Evolutionary conservation across 2,888 invertebrate genomes (phyloP).

Genomic region (Orthosia gothica): DNA sequence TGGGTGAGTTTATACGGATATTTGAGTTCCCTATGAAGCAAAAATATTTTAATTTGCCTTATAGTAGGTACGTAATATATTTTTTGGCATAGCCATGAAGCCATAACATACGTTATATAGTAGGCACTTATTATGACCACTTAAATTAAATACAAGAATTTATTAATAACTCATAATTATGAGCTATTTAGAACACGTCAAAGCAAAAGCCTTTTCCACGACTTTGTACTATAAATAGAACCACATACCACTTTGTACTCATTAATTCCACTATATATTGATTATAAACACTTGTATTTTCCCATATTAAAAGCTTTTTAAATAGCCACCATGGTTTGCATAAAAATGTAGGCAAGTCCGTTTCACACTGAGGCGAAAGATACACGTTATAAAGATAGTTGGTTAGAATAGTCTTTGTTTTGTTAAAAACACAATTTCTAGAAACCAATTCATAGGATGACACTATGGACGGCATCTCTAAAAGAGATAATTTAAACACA

Average conservation of each 20-base stretch:
- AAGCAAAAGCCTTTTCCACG: background rate
- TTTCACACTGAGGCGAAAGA: background rate
- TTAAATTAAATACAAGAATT: background rate
- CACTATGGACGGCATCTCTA: too few relatives aligned
- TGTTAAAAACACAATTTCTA: too few relatives aligned
- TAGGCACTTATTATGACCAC: background rate
- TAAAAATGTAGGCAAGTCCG: background rate
- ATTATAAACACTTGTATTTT: constrained; percentile 10
- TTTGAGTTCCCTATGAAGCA: too few relatives aligned
- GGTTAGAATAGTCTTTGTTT: too few relatives aligned
- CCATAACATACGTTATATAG: too few relatives aligned
- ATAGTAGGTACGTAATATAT: too few relatives aligned
- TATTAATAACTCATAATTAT: background rate
- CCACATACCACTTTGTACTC: background rate
- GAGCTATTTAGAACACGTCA: constrained; percentile 18
- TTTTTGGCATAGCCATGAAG: too few relatives aligned
- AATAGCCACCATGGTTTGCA: background rate
- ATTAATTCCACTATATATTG: constrained; percentile 14
- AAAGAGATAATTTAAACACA: too few relatives aligned
- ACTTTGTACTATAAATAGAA: constrained; percentile 16
- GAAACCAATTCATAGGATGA: too few relatives aligned
- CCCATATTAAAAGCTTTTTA: background rate
- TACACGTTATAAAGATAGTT: too few relatives aligned
- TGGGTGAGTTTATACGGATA: too few relatives aligned
- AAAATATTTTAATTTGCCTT: too few relatives aligned